Percentiles rank a stretch among this genome's conserved stretches.
Conservation (phyloP, 1,140 invertebrate genomes). For the Sipha flava region DNA sequence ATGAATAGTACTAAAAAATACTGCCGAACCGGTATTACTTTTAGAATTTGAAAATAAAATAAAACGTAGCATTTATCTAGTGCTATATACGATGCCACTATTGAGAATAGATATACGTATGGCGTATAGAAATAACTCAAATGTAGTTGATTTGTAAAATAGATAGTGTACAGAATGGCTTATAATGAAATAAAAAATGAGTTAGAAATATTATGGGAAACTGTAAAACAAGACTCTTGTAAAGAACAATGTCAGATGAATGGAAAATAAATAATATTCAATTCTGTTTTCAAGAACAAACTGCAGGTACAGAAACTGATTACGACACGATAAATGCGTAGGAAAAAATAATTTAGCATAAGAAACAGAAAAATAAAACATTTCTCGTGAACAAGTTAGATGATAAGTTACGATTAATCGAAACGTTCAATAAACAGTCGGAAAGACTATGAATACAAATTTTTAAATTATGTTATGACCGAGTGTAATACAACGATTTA, state of each 20-base stretch:
- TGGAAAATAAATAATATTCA: slow-evolving; percentile 22
- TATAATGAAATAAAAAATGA: slow-evolving; percentile 20
- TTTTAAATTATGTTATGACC: neutral
- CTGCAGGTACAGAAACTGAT: neutral
- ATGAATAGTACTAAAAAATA: neutral
- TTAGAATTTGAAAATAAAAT: neutral
- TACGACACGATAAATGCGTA: neutral
- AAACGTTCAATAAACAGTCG: neutral
- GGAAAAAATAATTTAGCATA: slow-evolving; percentile 8
- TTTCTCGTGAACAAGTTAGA: neutral
- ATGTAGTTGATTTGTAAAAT: neutral
- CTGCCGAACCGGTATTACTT: neutral
- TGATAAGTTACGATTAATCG: neutral
- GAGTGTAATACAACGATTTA: neutral
- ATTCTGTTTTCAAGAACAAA: slow-evolving; percentile 15
- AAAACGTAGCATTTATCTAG: neutral
- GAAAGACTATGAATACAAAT: neutral
- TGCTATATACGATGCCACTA: neutral
- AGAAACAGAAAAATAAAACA: neutral
- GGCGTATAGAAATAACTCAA: neutral
- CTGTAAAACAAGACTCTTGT: slow-evolving; percentile 6
- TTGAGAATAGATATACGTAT: neutral
- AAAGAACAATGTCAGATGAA: slow-evolving; percentile 5
- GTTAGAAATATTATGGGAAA: slow-evolving; percentile 10
- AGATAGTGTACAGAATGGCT: neutral